These are phyloP conservation scores for Oxyscelio sp. DNA, from an alignment of 2,888 invertebrate species.

Conservation along the genomic window DNA sequence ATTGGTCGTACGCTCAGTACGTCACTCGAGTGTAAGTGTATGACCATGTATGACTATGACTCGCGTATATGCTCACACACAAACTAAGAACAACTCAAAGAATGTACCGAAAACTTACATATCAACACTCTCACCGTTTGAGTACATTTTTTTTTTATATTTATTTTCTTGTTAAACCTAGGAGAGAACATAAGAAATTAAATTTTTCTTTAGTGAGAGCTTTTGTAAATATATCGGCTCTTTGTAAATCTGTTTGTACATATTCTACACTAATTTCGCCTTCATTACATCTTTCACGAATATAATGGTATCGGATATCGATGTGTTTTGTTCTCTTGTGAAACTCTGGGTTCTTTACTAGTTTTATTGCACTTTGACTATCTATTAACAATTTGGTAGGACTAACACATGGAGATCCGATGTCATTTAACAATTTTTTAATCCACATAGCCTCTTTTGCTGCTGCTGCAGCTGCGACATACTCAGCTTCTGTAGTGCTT, in stretches of 20 bases:
- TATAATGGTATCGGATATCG: slow-evolving; percentile 25
- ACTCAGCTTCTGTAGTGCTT: slow-evolving; percentile 77
- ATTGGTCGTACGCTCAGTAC: no score
- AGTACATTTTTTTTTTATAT: no score
- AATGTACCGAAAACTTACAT: no score
- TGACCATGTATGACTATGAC: no score
- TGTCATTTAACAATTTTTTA: slow-evolving; percentile 67
- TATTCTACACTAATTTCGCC: slow-evolving; percentile 8
- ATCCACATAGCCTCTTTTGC: slow-evolving; percentile 78
- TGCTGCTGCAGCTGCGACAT: slow-evolving; percentile 77
- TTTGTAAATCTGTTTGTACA: slow-evolving; percentile 2
- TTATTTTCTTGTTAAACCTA: no score
- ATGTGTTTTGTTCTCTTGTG: slow-evolving; percentile 35
- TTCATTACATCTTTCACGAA: slow-evolving; percentile 11
- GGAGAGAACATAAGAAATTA: not conserved
- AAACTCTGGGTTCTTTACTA: slow-evolving; percentile 25
- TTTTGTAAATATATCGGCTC: slow-evolving; percentile 17
- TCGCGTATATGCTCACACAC: no score
- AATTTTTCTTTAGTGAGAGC: not conserved
- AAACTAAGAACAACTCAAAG: no score
- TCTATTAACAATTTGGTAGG: slow-evolving; percentile 68
- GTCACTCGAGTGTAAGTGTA: no score
- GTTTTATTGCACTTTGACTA: slow-evolving; percentile 56
- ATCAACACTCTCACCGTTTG: no score
- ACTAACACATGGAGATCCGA: slow-evolving; percentile 7